These are phyloP conservation scores for Aphidoletes aphidimyza DNA, from an alignment of 2,888 invertebrate genomes.

Conservation along the genomic window DNA sequence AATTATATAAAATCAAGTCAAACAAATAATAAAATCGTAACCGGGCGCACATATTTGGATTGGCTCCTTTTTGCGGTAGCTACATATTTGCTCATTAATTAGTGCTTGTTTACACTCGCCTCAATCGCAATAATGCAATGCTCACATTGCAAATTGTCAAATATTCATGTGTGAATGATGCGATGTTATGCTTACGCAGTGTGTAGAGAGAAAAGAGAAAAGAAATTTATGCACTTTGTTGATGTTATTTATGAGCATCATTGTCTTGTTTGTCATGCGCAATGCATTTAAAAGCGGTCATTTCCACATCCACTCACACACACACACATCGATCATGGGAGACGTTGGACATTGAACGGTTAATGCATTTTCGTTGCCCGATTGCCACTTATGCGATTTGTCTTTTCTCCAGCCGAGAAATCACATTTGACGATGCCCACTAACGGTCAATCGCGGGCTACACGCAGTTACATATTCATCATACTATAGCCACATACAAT, in stretches of 20 bases:
- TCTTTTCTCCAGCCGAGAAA: constrained; percentile 18
- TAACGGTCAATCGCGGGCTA: background rate
- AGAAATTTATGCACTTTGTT: no score
- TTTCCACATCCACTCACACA: no score
- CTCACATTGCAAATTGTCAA: constrained; percentile 16
- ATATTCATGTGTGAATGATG: background rate
- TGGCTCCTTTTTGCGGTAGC: background rate
- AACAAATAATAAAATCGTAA: constrained; percentile 39
- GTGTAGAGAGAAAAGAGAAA: no score
- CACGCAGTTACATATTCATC: background rate
- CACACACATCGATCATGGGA: no score
- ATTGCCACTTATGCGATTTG: constrained; percentile 31
- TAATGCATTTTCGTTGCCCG: constrained; percentile 7
- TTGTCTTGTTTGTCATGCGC: constrained; percentile 46
- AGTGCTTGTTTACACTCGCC: constrained; percentile 22
- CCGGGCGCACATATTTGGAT: constrained; percentile 13
- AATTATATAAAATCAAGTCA: constrained; percentile 23
- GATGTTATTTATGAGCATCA: constrained; percentile 4
- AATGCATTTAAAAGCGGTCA: background rate
- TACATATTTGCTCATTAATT: constrained; percentile 17
- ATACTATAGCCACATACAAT: background rate
- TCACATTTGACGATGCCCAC: background rate
- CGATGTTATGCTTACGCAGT: background rate
- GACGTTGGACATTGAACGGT: constrained; percentile 25
- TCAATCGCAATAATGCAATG: background rate